phyloP scores from a whole-genome alignment of 1,140 invertebrate species.

The Achatina immaculata region DNA sequence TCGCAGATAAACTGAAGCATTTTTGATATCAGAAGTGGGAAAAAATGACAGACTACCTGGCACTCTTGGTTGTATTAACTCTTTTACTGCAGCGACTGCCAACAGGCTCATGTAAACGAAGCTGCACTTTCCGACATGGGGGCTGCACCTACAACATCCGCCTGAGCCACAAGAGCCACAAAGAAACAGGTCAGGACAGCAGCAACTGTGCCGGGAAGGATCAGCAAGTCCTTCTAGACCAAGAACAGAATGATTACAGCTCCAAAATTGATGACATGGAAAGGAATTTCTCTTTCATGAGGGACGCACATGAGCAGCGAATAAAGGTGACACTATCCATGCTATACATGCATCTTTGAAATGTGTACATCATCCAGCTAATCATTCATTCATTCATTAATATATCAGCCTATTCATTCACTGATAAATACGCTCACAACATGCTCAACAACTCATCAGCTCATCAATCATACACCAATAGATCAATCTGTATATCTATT shows the following conservation, averaged over 20 bases:
- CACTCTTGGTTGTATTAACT: background rate
- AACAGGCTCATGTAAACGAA: background rate
- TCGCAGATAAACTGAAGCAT: too few species aligned
- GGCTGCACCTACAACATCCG: constrained; percentile 35
- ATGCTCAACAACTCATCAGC: too few species aligned
- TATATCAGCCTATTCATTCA: too few species aligned
- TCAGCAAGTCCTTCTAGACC: background rate
- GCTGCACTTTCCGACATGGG: background rate
- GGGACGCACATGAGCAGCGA: constrained; percentile 23
- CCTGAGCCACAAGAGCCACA: background rate
- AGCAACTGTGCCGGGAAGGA: background rate
- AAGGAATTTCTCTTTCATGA: constrained; percentile 30
- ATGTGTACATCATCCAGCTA: too few species aligned
- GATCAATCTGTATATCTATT: too few species aligned
- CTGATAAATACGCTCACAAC: too few species aligned
- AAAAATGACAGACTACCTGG: background rate
- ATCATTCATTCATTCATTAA: too few species aligned
- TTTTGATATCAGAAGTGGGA: too few species aligned
- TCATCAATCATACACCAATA: too few species aligned
- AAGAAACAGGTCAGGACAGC: background rate
- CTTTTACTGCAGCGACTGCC: background rate
- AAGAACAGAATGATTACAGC: constrained; percentile 25
- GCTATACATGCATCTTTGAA: too few species aligned
- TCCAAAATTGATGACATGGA: constrained; percentile 31
- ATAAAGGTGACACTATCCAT: too few species aligned